These are phyloP conservation scores for Hydropsyche betteni DNA, from an alignment of 2,888 invertebrate species.

Conservation along the genomic window DNA sequence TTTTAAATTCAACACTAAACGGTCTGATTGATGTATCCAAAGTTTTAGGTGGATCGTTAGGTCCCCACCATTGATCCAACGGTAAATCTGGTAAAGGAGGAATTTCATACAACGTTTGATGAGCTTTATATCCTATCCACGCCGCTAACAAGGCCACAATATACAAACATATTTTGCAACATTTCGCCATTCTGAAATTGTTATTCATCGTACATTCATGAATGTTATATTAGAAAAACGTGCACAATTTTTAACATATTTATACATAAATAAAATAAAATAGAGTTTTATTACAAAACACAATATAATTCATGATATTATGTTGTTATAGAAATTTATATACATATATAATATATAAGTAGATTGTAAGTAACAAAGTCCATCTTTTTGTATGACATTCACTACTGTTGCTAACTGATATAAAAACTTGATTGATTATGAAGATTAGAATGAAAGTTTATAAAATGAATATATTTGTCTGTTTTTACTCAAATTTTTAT, in stretches of 20 bases:
- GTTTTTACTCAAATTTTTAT: too few species aligned
- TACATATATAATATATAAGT: too few species aligned
- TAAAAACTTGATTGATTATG: too few species aligned
- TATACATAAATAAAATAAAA: constrained; percentile 16
- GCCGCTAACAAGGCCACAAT: constrained; percentile 22
- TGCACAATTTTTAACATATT: too few species aligned
- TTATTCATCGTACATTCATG: neutral
- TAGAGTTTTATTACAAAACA: neutral
- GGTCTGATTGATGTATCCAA: constrained; percentile 58
- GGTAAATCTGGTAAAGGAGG: constrained; percentile 58
- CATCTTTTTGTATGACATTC: too few species aligned
- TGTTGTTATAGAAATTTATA: too few species aligned
- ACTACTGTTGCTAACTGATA: too few species aligned
- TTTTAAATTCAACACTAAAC: constrained; percentile 61
- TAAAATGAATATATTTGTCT: too few species aligned
- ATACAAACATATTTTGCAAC: constrained; percentile 19
- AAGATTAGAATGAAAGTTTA: too few species aligned
- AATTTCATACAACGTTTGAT: constrained; percentile 52
- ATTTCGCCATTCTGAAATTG: constrained; percentile 26
- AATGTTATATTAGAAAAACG: too few species aligned
- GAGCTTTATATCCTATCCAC: constrained; percentile 27
- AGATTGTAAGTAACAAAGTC: too few species aligned
- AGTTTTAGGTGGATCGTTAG: constrained; percentile 53
- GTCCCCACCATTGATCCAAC: constrained; percentile 62
- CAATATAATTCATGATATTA: too few species aligned